phyloP scores from a whole-genome alignment of 2,113 vertebrate species.

The Trachemys scripta region DNA sequence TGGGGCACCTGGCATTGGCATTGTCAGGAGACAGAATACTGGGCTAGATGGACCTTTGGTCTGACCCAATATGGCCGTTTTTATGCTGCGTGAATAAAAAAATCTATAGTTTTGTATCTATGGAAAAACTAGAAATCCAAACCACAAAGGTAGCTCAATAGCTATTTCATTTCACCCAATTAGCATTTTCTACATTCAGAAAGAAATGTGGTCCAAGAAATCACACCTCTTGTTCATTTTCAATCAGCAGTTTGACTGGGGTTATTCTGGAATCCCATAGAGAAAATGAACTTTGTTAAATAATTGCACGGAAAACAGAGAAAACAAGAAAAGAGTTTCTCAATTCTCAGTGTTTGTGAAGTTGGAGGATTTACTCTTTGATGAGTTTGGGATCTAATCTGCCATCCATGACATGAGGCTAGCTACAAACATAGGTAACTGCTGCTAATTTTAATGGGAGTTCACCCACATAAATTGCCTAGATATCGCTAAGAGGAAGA shows the following conservation, averaged over 20 bases:
- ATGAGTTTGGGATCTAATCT: conserved; percentile 42
- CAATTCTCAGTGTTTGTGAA: not conserved
- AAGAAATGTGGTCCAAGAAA: not conserved
- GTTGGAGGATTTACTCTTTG: conserved; percentile 19
- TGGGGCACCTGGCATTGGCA: no score
- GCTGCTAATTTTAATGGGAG: conserved; percentile 55
- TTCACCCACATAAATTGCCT: conserved; percentile 37
- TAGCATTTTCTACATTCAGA: not conserved
- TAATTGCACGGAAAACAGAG: not conserved
- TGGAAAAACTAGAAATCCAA: conserved; percentile 9
- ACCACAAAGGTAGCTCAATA: not conserved
- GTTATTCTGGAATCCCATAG: conserved; percentile 78
- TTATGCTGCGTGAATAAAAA: not conserved
- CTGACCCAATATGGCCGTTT: no score
- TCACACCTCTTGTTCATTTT: conserved; percentile 79
- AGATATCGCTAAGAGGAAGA: not conserved
- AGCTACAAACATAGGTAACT: conserved; percentile 21
- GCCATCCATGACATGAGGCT: not conserved
- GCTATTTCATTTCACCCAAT: not conserved
- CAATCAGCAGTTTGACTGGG: conserved; percentile 77
- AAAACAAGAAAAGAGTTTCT: not conserved
- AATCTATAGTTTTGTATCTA: not conserved
- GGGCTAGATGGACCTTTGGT: no score
- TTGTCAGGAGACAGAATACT: no score
- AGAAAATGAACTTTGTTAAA: conserved; percentile 72